These are phyloP conservation scores for Parochlus steinenii DNA, from an alignment of 2,888 invertebrate genomes.

Conservation along the genomic window DNA sequence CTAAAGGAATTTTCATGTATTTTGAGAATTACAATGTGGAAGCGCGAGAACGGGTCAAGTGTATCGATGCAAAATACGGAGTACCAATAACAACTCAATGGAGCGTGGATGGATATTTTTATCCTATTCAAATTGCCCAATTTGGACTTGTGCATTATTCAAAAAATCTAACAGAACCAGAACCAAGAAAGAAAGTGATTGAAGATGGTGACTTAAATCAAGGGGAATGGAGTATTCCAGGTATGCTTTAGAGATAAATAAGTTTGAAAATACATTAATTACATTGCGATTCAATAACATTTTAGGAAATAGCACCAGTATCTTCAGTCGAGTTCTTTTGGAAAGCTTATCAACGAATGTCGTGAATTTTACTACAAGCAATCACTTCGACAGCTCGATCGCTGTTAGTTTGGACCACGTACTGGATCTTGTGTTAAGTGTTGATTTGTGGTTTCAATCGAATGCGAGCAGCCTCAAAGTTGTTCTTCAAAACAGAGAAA, in stretches of 20 bases:
- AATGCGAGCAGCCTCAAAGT: slow-evolving; percentile 76
- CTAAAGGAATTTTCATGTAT: slow-evolving; percentile 83
- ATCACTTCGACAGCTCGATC: slow-evolving; percentile 49
- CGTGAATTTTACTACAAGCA: slow-evolving; percentile 55
- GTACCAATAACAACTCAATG: slow-evolving; percentile 95
- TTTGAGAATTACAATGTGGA: slow-evolving; percentile 98
- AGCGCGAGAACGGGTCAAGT: slow-evolving; percentile 87
- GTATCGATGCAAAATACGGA: slow-evolving; percentile 84
- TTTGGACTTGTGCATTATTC: slow-evolving; percentile 95
- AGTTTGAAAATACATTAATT: too few species aligned
- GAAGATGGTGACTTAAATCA: slow-evolving; percentile 58
- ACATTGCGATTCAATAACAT: too few species aligned
- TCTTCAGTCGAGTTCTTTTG: slow-evolving; percentile 44
- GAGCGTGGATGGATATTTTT: slow-evolving; percentile 90
- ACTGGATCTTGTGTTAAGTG: slow-evolving; percentile 57
- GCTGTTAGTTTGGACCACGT: slow-evolving; percentile 49
- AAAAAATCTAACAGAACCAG: slow-evolving; percentile 76
- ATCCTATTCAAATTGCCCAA: slow-evolving; percentile 97
- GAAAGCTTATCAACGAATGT: slow-evolving; percentile 40
- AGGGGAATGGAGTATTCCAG: slow-evolving; percentile 58
- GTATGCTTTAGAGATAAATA: too few species aligned
- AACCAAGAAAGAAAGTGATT: slow-evolving; percentile 51
- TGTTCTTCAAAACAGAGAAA: slow-evolving; percentile 59
- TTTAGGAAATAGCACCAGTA: slow-evolving; percentile 49
- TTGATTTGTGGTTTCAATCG: slow-evolving; percentile 52